Evolutionary conservation across 2,888 invertebrate genomes (phyloP), one percentile per base, ranked within the genome.

Genomic region (Melolontha melolontha): DNA sequence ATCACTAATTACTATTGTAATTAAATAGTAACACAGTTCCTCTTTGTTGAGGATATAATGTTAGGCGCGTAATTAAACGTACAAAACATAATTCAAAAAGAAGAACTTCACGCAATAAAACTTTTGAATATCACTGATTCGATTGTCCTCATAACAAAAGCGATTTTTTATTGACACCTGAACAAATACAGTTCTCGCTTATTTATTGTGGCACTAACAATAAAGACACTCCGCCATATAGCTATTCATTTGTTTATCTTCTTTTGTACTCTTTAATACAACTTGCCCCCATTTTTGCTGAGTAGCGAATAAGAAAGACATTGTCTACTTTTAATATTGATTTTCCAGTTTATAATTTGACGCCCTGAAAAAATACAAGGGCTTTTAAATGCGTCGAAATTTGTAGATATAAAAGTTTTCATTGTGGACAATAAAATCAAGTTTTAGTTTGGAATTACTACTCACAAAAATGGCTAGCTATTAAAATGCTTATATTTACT

Each of bases 151-250:
- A 47, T 22, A 5, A 73, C 71, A 72, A 72, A 70, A 68, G 71
- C 63, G 69, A 52, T 72, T 75, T 75, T 75, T 75, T 72, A 75
- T 74, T 74, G 73, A 69, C 75, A 75, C 74, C 75, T 75, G 75
- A 75, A 75, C 71, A 74, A 75, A 75, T 74, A 74, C 69, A 70
- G 59, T 67, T 66, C 67, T 69, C 64, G 69, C 70, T 72, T 73
- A 71, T 71, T 72, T 72, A 67, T 70, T 71, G 70, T 71, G 41
- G 16, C 22, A 29, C 64, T 51, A 64, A 59, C 59, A 59, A 59
- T 59, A 29, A 27, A 42, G 10, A 47, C 69, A 70, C 68, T 70
- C 65, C 51, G 66, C 66, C 67, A 63, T 71, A 66, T 69, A 67
- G 70, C 71, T 67, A 71, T 70, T 75, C 74, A 75, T 74, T 72